phyloP scores from a whole-genome alignment of 2,113 vertebrate genomes.

The Anoplopoma fimbria region DNA sequence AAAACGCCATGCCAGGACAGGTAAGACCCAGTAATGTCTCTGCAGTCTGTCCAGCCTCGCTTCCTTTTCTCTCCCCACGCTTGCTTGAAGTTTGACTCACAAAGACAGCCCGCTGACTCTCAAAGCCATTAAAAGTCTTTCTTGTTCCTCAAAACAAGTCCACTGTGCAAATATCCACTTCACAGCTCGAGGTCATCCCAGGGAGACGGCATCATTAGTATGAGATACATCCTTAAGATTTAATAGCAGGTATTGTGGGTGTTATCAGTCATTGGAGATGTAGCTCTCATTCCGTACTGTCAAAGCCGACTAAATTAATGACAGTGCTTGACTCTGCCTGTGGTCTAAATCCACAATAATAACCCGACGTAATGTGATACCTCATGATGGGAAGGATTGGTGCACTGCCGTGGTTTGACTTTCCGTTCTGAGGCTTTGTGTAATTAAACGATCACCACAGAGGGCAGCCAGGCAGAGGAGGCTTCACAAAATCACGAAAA shows the following conservation, averaged over 20 bases:
- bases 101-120: conserved; percentile 54
- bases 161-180: conserved; percentile 28
- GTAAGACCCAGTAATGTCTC: conserved; percentile 77
- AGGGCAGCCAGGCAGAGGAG: conserved; percentile 39
- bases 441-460: conserved; percentile 58
- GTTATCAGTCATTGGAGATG: conserved; percentile 59
- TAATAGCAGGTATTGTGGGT: conserved; percentile 55
- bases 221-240: conserved; percentile 53
- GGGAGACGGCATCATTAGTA: conserved; percentile 63
- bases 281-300: conserved; percentile 46
- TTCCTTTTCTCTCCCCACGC: background rate
- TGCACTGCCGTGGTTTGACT: conserved; percentile 25
- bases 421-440: conserved; percentile 25
- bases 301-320: conserved; percentile 53
- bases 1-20: conserved; percentile 91
- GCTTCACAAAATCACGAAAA: conserved; percentile 23
- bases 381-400: conserved; percentile 41
- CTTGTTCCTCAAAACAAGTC: conserved; percentile 56
- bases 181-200: conserved; percentile 51
- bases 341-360: conserved; percentile 49
- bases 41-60: background rate
- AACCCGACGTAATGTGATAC: conserved; percentile 44
- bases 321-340: conserved; percentile 42
- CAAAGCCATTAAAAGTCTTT: conserved; percentile 66
- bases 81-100: conserved; percentile 51